These are phyloP conservation scores for Pseudorasbora parva DNA, from an alignment of 2,113 vertebrate genomes.

Conservation along the genomic window DNA sequence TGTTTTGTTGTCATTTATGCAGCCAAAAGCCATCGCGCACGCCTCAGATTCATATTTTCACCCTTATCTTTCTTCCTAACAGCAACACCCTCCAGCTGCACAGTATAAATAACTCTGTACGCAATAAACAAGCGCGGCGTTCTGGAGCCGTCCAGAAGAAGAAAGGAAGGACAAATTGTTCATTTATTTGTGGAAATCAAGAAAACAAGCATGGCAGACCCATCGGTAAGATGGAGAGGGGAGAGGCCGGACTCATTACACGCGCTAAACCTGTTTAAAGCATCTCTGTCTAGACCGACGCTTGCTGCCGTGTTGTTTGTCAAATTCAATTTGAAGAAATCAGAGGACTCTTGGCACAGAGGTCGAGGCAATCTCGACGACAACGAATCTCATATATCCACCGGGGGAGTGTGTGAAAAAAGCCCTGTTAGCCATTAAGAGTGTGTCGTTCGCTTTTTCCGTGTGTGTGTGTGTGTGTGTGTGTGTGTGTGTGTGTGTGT, in stretches of 20 bases:
- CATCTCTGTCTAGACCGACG: slow-evolving; percentile 60
- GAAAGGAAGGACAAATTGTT: slow-evolving; percentile 21
- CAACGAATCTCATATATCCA: slow-evolving; percentile 74
- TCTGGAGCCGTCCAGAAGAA: neutral
- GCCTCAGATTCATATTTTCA: neutral
- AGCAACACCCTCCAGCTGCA: neutral
- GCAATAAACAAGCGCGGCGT: neutral
- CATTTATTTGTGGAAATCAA: slow-evolving; percentile 52
- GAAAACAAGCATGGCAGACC: slow-evolving; percentile 46
- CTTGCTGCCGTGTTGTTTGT: slow-evolving; percentile 70
- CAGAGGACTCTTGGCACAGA: slow-evolving; percentile 62
- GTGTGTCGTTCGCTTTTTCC: slow-evolving; percentile 53
- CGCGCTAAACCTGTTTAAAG: slow-evolving; percentile 68
- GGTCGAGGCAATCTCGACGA: slow-evolving; percentile 71
- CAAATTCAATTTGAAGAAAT: slow-evolving; percentile 74
- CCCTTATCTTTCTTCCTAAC: neutral
- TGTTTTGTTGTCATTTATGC: neutral
- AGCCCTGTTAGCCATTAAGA: slow-evolving; percentile 68
- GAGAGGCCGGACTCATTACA: slow-evolving; percentile 66
- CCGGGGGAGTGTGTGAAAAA: slow-evolving; percentile 64
- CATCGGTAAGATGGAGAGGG: slow-evolving; percentile 52
- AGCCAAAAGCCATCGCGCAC: neutral
- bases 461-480: too few species aligned
- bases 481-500: too few species aligned
- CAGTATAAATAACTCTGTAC: slow-evolving; percentile 2